Percentiles rank a stretch among this genome's conserved stretches.
Evolutionary conservation across 2,113 vertebrate species (phyloP).

Genomic region (Megaceryle maxima): DNA sequence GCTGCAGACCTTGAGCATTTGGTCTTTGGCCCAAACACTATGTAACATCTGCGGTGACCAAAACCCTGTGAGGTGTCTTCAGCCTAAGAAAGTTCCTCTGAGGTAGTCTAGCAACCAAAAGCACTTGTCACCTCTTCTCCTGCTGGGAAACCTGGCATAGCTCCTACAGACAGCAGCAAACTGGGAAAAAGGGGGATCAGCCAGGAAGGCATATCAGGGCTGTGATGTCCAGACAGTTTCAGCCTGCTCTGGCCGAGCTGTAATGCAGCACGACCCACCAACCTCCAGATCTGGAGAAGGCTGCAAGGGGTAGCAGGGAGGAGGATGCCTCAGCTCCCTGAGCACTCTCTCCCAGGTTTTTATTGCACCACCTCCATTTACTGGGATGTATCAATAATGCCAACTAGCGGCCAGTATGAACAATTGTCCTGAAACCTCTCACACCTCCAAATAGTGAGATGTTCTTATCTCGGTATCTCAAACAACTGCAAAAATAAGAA

Average conservation of each 20-base stretch:
- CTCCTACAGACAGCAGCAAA: neutral
- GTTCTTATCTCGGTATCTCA: neutral
- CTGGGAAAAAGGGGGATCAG: neutral
- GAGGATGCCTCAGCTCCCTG: neutral
- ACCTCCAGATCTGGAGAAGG: neutral
- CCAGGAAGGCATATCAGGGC: neutral
- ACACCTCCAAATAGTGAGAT: neutral
- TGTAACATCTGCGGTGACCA: neutral
- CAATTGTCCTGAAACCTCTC: neutral
- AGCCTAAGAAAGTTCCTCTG: neutral
- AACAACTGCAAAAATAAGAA: neutral
- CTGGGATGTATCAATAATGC: conserved; percentile 28
- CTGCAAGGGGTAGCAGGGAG: fast-evolving
- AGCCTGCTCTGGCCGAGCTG: neutral
- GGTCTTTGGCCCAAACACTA: neutral
- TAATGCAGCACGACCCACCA: neutral
- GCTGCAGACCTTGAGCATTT: neutral
- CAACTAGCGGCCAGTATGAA: conserved; percentile 18
- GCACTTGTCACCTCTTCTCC: neutral
- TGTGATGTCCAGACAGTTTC: neutral
- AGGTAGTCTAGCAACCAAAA: neutral
- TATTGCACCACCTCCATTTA: neutral
- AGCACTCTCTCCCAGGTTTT: neutral
- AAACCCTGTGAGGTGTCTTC: neutral
- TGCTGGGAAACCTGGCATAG: neutral